phyloP scores from a whole-genome alignment of 1,140 invertebrate genomes.

The Microplitis demolitor region DNA sequence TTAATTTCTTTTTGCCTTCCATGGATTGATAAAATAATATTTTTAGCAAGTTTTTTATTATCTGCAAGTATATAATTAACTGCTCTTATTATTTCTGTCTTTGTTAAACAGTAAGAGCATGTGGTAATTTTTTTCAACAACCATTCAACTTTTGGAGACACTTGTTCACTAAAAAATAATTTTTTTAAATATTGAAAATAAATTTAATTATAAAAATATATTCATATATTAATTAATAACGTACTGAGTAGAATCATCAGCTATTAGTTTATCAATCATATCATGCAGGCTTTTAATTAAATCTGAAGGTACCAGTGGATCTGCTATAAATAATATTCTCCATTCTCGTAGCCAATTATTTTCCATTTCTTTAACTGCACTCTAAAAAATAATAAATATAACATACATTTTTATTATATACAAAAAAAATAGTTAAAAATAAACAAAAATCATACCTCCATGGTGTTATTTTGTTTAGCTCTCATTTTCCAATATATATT shows the following conservation, averaged over 20 bases:
- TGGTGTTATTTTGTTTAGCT: conserved; percentile 61
- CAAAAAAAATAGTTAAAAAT: conserved; percentile 14
- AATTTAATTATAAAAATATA: neutral
- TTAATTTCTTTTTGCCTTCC: conserved; percentile 50
- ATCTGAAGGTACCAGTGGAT: conserved; percentile 53
- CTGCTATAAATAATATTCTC: conserved; percentile 66
- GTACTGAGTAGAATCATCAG: conserved; percentile 56
- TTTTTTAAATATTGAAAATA: neutral
- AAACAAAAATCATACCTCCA: conserved; percentile 59
- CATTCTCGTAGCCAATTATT: conserved; percentile 69
- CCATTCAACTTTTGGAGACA: conserved; percentile 51
- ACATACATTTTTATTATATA: conserved; percentile 1
- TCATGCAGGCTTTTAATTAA: conserved; percentile 44
- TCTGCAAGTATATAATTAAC: conserved; percentile 53
- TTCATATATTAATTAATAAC: conserved; percentile 24
- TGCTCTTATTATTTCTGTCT: conserved; percentile 58
- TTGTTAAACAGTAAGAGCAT: conserved; percentile 46
- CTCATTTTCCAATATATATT: conserved; percentile 65
- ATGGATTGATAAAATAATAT: conserved; percentile 52
- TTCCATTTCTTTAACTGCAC: conserved; percentile 66
- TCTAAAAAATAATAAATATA: conserved; percentile 53
- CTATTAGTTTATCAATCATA: conserved; percentile 60
- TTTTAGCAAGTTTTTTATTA: conserved; percentile 57
- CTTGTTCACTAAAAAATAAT: neutral
- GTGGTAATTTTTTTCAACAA: conserved; percentile 60